phyloP scores from a whole-genome alignment of 2,888 invertebrate species.

The Rhyacophila evoluta region DNA sequence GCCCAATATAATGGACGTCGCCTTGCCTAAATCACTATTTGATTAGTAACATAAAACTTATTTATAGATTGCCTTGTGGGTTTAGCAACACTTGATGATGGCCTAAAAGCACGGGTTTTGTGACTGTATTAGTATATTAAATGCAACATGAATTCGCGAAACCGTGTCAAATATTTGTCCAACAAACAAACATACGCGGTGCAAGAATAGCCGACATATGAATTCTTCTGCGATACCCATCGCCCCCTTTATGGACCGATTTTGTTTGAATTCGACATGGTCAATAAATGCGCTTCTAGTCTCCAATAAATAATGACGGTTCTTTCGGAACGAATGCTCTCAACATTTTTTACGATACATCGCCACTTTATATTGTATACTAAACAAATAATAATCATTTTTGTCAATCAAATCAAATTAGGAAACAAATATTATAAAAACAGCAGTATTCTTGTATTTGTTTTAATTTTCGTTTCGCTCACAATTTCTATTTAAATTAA shows the following conservation, averaged over 20 bases:
- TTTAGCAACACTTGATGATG: not conserved
- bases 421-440: no score
- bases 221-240: constrained; percentile 25
- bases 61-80: constrained; percentile 2
- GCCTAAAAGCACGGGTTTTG: not conserved
- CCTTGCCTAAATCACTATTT: not conserved
- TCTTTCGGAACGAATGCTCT: not conserved
- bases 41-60: not conserved
- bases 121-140: constrained; percentile 29
- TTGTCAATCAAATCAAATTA: no score
- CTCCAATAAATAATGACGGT: not conserved
- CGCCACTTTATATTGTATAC: no score
- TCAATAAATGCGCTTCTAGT: not conserved
- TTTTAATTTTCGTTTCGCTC: no score
- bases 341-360: not conserved
- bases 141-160: constrained; percentile 50
- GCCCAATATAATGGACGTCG: not conserved
- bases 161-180: constrained; percentile 47
- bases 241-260: not conserved
- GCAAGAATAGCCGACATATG: constrained; percentile 25
- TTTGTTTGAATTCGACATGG: constrained; percentile 11
- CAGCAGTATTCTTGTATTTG: no score
- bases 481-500: no score
- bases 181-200: constrained; percentile 44
- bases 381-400: no score